A percentile compares a stretch with the other conserved stretches of the same genome.
Evolutionary conservation across 1,140 invertebrate genomes (phyloP).

Genomic region (Rhagoletis zephyria): DNA sequence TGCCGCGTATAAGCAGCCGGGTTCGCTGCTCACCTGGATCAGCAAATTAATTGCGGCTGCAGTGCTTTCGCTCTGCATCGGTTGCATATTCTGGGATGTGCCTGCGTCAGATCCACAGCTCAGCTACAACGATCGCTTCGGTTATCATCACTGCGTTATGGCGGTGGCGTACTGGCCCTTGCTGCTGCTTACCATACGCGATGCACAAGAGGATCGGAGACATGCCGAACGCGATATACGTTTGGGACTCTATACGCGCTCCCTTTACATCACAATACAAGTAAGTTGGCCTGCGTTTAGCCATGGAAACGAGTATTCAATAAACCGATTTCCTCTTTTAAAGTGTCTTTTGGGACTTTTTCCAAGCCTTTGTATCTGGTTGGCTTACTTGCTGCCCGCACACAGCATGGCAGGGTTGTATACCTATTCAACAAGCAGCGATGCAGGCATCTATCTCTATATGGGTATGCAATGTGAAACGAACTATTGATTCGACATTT

Average conservation of each 20-base stretch:
- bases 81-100: slow-evolving; percentile 91
- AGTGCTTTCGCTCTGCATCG: slow-evolving; percentile 86
- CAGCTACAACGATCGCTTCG: slow-evolving; percentile 83
- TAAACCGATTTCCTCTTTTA: background rate
- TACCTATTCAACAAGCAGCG: slow-evolving; percentile 78
- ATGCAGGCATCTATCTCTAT: slow-evolving; percentile 82
- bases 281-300: background rate
- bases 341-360: slow-evolving; percentile 68
- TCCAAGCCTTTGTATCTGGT: slow-evolving; percentile 79
- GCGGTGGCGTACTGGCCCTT: slow-evolving; percentile 85
- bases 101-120: slow-evolving; percentile 82
- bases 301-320: background rate
- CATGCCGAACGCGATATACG: slow-evolving; percentile 85
- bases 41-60: slow-evolving; percentile 84
- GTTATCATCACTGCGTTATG: slow-evolving; percentile 88
- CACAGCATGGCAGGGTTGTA: slow-evolving; percentile 91
- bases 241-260: slow-evolving; percentile 84
- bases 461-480: slow-evolving; percentile 76
- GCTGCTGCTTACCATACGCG: slow-evolving; percentile 80
- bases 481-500: background rate
- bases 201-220: slow-evolving; percentile 80
- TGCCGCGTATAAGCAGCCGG: slow-evolving; percentile 89
- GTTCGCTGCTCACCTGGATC: slow-evolving; percentile 84
- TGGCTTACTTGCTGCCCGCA: slow-evolving; percentile 88
- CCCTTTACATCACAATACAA: slow-evolving; percentile 81